Evolutionary conservation across 2,113 vertebrate species (phyloP).

Genomic region (Penelope pileata): DNA sequence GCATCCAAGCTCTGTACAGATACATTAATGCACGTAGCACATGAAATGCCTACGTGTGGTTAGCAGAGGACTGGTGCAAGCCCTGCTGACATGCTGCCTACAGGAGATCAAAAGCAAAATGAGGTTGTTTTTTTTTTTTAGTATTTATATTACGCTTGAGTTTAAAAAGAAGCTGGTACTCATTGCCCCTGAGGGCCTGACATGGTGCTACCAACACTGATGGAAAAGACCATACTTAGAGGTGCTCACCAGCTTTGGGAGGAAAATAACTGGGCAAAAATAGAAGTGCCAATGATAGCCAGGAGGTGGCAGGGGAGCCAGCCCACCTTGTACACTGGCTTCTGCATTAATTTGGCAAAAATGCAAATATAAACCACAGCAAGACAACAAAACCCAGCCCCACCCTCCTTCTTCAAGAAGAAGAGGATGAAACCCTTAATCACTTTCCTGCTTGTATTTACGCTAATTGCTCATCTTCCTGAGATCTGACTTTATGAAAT

Average conservation of each 20-base stretch:
- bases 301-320: constrained; percentile 58
- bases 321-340: neutral
- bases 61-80: neutral
- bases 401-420: neutral
- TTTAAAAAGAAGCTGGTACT: constrained; percentile 14
- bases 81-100: neutral
- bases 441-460: constrained; percentile 46
- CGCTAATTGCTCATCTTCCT: constrained; percentile 72
- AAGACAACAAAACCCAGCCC: neutral
- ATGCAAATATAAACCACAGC: neutral
- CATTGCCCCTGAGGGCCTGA: neutral
- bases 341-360: neutral
- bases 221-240: neutral
- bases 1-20: neutral
- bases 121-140: neutral
- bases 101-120: neutral
- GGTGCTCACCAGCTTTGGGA: neutral
- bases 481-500: constrained; percentile 71
- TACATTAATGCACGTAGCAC: accelerated
- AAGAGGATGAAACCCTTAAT: constrained; percentile 50
- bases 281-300: constrained; percentile 29
- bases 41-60: neutral
- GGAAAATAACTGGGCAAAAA: neutral
- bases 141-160: neutral
- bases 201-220: neutral